Conservation (phyloP, 1,140 invertebrate genomes). For the Drosophila sp. region DNA sequence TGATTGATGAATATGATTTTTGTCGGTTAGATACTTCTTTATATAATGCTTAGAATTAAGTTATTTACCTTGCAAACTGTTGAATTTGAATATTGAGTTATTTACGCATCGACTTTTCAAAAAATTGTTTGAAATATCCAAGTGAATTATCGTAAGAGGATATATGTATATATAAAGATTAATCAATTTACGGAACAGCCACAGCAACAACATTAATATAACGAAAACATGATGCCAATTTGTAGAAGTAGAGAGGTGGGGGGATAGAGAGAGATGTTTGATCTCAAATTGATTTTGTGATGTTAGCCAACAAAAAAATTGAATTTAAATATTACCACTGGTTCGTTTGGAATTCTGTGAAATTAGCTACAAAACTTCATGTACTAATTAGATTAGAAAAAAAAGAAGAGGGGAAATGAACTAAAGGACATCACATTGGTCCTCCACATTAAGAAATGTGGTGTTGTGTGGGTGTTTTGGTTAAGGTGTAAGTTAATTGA, state of each 20-base stretch:
- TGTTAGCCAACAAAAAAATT: constrained; percentile 26
- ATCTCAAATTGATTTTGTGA: constrained; percentile 7
- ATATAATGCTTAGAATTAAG: constrained; percentile 43
- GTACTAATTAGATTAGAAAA: constrained; percentile 33
- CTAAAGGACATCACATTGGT: neutral
- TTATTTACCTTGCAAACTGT: constrained; percentile 56
- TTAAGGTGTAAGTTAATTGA: neutral
- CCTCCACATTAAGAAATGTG: constrained; percentile 18
- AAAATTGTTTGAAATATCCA: constrained; percentile 43
- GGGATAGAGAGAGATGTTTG: neutral
- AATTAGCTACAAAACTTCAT: constrained; percentile 46
- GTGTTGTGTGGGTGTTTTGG: constrained; percentile 10
- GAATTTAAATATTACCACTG: constrained; percentile 23
- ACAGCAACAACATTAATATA: constrained; percentile 14
- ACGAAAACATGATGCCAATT: constrained; percentile 14
- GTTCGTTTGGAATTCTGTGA: constrained; percentile 2
- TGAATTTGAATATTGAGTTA: constrained; percentile 38
- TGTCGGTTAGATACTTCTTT: constrained; percentile 43
- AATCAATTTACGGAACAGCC: constrained; percentile 19
- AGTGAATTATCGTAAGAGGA: constrained; percentile 30
- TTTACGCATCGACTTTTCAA: constrained; percentile 50
- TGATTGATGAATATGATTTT: neutral
- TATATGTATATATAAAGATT: neutral
- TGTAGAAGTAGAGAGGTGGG: neutral
- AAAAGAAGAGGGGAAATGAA: constrained; percentile 4